These are phyloP conservation scores for Siderastrea radians DNA, from an alignment of 92 coral and sea anemone species.

Conservation along the genomic window DNA sequence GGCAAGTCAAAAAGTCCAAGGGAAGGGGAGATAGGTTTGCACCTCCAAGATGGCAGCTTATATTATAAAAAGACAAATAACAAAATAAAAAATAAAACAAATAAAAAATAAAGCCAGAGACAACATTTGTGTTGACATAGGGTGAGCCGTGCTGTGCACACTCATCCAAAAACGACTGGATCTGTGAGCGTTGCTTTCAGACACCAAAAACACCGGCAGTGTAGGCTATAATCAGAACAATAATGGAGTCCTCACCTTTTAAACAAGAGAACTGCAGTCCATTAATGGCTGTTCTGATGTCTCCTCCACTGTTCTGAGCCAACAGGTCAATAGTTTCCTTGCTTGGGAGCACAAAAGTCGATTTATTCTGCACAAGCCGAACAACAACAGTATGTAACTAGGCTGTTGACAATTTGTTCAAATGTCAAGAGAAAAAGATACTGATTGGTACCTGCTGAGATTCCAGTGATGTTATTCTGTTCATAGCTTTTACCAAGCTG, in stretches of 20 bases:
- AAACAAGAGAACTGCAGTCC: constrained; percentile 92
- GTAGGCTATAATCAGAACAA: too few species aligned
- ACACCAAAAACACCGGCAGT: too few species aligned
- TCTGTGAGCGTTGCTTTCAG: too few species aligned
- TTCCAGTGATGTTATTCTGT: constrained; percentile 80
- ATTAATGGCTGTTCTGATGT: constrained; percentile 94
- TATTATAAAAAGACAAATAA: neutral
- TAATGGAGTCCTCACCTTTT: constrained; percentile 56
- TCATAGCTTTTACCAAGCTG: constrained; percentile 86
- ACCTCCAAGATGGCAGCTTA: too few species aligned
- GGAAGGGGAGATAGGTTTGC: too few species aligned
- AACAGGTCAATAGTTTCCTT: constrained; percentile 89
- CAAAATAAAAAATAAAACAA: neutral
- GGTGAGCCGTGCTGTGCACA: too few species aligned
- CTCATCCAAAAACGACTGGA: too few species aligned
- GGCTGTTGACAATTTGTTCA: neutral
- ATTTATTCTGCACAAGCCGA: constrained; percentile 33
- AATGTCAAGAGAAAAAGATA: neutral
- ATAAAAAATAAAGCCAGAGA: too few species aligned
- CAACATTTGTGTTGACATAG: too few species aligned
- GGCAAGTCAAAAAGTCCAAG: too few species aligned
- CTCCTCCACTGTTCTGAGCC: constrained; percentile 94
- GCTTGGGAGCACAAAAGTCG: constrained; percentile 70
- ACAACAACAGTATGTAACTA: neutral
- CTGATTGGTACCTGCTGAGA: constrained; percentile 73